Conservation (phyloP, 2,113 vertebrate genomes). For the Alces alces region DNA sequence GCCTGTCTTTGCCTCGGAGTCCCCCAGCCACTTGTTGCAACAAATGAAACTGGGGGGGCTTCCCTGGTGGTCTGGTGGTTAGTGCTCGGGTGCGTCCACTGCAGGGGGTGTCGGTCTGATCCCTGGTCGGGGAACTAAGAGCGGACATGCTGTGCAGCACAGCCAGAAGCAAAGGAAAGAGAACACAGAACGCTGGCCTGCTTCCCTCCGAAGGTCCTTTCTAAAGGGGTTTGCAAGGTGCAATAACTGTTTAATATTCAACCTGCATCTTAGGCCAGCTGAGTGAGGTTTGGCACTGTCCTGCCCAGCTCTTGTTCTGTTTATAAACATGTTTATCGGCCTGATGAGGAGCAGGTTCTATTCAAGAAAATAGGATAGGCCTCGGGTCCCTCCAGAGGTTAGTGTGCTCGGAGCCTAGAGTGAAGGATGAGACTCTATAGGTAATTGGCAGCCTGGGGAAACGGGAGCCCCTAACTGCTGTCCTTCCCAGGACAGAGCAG, state of each 20-base stretch:
- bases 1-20: neutral
- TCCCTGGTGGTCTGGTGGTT: neutral
- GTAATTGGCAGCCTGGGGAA: neutral
- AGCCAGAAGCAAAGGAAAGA: neutral
- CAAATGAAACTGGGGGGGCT: neutral
- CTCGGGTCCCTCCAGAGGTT: neutral
- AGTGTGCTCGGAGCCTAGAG: neutral
- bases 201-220: neutral
- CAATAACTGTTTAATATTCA: slow-evolving; percentile 38
- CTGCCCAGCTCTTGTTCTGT: slow-evolving; percentile 5
- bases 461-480: neutral
- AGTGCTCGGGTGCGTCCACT: neutral
- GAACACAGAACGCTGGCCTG: neutral
- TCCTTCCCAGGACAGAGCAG: neutral
- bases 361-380: neutral
- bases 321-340: slow-evolving; percentile 8
- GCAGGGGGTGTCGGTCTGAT: neutral
- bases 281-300: neutral
- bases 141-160: neutral
- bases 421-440: neutral
- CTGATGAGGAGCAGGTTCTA: neutral
- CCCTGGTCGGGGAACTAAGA: neutral
- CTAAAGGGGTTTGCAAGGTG: neutral
- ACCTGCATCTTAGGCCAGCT: slow-evolving; percentile 17
- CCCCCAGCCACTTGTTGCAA: neutral